Evolutionary conservation across 2,888 invertebrate genomes (phyloP).

Genomic region (Phortica okadai): DNA sequence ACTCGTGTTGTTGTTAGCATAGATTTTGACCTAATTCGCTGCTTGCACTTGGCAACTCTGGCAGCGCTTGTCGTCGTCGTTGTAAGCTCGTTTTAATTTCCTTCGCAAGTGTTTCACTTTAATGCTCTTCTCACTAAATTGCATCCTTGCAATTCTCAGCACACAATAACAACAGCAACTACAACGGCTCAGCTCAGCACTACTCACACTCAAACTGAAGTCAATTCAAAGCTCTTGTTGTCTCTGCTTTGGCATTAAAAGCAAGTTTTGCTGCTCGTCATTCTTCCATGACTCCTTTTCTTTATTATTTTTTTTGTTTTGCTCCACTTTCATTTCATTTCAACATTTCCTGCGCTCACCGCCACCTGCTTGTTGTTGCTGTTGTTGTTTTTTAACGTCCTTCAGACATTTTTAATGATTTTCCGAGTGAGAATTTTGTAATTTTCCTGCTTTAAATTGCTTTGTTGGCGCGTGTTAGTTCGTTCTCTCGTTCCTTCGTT

Average conservation of each 20-base stretch:
- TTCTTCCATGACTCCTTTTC: background rate
- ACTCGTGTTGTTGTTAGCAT: slow-evolving; percentile 17
- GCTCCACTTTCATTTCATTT: slow-evolving; percentile 22
- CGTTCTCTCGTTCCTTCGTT: background rate
- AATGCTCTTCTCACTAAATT: slow-evolving; percentile 60
- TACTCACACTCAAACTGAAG: background rate
- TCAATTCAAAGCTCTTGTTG: background rate
- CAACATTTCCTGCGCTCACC: slow-evolving; percentile 21
- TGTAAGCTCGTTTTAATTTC: slow-evolving; percentile 60
- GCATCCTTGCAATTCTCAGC: slow-evolving; percentile 52
- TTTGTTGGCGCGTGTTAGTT: slow-evolving; percentile 45
- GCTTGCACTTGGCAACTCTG: slow-evolving; percentile 7
- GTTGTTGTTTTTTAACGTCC: slow-evolving; percentile 42
- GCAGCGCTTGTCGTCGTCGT: background rate
- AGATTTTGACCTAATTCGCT: slow-evolving; percentile 24
- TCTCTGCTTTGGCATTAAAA: background rate
- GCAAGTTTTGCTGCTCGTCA: background rate
- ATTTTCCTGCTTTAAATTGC: slow-evolving; percentile 61
- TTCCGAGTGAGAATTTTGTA: slow-evolving; percentile 60
- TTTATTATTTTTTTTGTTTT: background rate
- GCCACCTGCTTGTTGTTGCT: background rate
- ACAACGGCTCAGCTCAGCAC: background rate
- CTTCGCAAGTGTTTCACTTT: slow-evolving; percentile 56
- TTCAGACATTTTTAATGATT: slow-evolving; percentile 64
- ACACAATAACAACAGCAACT: too few relatives aligned